Conservation (phyloP, 2,113 vertebrate genomes). For the Psilopsiagon aurifrons region DNA sequence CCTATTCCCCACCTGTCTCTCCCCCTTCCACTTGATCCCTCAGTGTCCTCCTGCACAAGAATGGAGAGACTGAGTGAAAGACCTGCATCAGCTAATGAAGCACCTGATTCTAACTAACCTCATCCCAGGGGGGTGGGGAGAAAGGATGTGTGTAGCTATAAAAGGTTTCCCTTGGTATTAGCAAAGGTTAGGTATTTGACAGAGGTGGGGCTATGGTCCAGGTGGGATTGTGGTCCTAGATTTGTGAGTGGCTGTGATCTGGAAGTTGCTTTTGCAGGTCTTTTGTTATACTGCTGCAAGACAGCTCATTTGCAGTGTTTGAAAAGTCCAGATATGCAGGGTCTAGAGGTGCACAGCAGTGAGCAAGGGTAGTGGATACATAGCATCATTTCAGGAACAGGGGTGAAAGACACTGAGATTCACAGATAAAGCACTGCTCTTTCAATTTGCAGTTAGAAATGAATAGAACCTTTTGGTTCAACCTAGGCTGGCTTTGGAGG, state of each 20-base stretch:
- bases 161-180: not conserved
- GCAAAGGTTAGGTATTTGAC: not conserved
- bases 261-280: not conserved
- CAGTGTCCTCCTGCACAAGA: not conserved
- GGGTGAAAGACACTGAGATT: rapidly evolving
- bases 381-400: not conserved
- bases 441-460: not conserved
- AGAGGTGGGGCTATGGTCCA: not conserved
- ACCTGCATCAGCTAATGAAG: not conserved
- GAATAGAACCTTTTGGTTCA: not conserved
- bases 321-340: not conserved
- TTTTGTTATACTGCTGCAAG: not conserved
- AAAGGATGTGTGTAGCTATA: not conserved
- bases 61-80: not conserved
- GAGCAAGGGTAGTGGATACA: not conserved
- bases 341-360: not conserved
- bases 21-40: not conserved
- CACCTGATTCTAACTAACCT: not conserved
- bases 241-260: not conserved
- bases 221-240: not conserved
- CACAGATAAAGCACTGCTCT: not conserved
- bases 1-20: not conserved
- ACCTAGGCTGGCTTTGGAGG: not conserved
- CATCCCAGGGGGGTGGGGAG: not conserved
- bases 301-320: not conserved